Evolutionary conservation across 2,888 invertebrate species (phyloP).

Genomic region (Octodonta nipae): DNA sequence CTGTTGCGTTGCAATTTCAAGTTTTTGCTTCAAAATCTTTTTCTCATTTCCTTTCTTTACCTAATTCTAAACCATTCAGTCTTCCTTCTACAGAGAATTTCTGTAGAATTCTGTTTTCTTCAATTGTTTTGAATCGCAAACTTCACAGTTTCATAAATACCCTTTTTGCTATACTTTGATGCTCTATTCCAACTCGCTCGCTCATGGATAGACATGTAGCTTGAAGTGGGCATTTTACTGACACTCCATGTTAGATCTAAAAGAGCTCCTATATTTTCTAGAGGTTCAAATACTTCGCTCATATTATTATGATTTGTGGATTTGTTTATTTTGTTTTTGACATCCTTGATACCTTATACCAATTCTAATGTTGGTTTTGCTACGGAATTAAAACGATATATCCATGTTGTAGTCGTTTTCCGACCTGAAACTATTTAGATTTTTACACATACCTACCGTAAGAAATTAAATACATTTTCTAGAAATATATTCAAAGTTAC

Average conservation of each 20-base stretch:
- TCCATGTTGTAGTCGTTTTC: slow-evolving; percentile 37
- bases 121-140: slow-evolving; percentile 34
- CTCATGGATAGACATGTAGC: slow-evolving; percentile 65
- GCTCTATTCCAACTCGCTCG: slow-evolving; percentile 62
- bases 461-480: slow-evolving; percentile 35
- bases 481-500: too few species aligned
- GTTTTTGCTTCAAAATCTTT: slow-evolving; percentile 51
- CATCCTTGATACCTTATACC: slow-evolving; percentile 57
- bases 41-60: slow-evolving; percentile 44
- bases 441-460: slow-evolving; percentile 21
- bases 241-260: slow-evolving; percentile 78
- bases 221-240: slow-evolving; percentile 64
- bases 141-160: slow-evolving; percentile 56
- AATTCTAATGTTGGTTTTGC: slow-evolving; percentile 70
- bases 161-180: slow-evolving; percentile 56
- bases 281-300: slow-evolving; percentile 53
- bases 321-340: slow-evolving; percentile 46
- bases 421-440: slow-evolving; percentile 15
- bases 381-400: slow-evolving; percentile 64
- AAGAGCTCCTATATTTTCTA: slow-evolving; percentile 60
- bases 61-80: slow-evolving; percentile 65
- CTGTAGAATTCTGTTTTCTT: slow-evolving; percentile 57
- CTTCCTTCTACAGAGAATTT: slow-evolving; percentile 72
- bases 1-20: slow-evolving; percentile 48
- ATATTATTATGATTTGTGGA: slow-evolving; percentile 47